phyloP scores from a whole-genome alignment of 2,888 invertebrate genomes.

The Agonopterix alstromeriana region DNA sequence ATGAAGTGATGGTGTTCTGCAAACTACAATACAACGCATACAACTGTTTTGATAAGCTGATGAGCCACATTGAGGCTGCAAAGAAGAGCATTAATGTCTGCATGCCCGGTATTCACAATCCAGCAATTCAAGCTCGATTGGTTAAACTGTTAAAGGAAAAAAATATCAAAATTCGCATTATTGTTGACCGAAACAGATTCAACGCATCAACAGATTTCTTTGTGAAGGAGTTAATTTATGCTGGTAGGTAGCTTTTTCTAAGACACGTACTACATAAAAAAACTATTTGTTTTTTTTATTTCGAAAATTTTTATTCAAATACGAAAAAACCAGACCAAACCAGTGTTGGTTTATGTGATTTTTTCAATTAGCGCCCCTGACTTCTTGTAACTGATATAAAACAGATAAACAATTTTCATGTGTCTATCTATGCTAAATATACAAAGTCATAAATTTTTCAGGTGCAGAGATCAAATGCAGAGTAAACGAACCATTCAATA shows the following conservation, averaged over 20 bases:
- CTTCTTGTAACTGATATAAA: no score
- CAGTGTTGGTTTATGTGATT: no score
- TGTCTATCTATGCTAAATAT: neutral
- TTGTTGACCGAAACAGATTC: conserved; percentile 58
- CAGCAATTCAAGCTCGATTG: conserved; percentile 61
- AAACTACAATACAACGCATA: conserved; percentile 63
- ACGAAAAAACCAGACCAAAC: no score
- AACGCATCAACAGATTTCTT: conserved; percentile 57
- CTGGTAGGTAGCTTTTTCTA: conserved; percentile 37
- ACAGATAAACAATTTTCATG: no score
- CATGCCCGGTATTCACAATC: conserved; percentile 68
- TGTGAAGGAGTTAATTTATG: conserved; percentile 55
- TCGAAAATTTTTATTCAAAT: no score
- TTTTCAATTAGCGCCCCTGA: no score
- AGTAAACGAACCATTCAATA: conserved; percentile 54
- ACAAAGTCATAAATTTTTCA: conserved; percentile 27
- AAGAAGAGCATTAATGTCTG: conserved; percentile 54
- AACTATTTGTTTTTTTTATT: no score
- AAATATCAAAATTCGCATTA: conserved; percentile 52
- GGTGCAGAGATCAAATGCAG: conserved; percentile 77
- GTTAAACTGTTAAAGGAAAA: conserved; percentile 50
- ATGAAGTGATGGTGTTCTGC: conserved; percentile 72
- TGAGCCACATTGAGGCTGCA: conserved; percentile 60
- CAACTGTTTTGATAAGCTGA: conserved; percentile 63
- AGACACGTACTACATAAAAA: no score